A percentile compares a stretch with the other conserved stretches of the same genome.
These are phyloP conservation scores for Platycheirus albimanus DNA, from an alignment of 2,888 invertebrate species.

Conservation along the genomic window DNA sequence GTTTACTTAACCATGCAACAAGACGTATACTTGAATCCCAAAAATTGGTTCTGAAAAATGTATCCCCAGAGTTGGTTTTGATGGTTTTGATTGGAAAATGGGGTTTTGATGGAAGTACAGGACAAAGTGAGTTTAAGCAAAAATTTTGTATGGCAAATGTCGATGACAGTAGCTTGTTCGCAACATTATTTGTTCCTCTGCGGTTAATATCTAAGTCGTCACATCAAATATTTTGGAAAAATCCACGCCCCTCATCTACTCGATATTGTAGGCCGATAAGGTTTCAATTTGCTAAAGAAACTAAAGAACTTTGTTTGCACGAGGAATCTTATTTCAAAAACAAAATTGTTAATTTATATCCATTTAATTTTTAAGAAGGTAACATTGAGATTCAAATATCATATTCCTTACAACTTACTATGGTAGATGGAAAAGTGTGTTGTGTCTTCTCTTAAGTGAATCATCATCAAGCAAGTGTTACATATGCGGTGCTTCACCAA, in stretches of 20 bases:
- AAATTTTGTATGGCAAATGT: background rate
- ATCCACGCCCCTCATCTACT: slow-evolving; percentile 19
- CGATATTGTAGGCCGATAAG: slow-evolving; percentile 1
- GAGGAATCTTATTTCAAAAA: background rate
- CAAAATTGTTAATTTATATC: background rate
- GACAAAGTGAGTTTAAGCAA: slow-evolving; percentile 1
- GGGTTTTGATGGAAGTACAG: slow-evolving; percentile 7
- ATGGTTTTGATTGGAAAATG: background rate
- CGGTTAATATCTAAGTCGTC: slow-evolving; percentile 8
- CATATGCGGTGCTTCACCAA: no score
- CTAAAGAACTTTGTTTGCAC: background rate
- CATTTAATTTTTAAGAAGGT: slow-evolving; percentile 5
- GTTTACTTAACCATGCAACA: background rate
- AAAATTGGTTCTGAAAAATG: background rate
- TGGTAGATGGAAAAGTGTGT: slow-evolving; percentile 16
- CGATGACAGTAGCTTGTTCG: slow-evolving; percentile 8
- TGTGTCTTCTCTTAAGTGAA: background rate
- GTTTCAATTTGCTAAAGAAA: slow-evolving; percentile 6
- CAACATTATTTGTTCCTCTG: slow-evolving; percentile 7
- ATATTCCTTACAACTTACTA: slow-evolving; percentile 11
- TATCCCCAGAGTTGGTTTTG: background rate
- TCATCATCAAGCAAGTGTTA: background rate
- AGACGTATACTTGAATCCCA: background rate
- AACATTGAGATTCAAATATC: background rate
- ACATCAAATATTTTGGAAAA: slow-evolving; percentile 5